Evolutionary conservation across 2,888 invertebrate species (phyloP), one percentile per base, ranked within the genome.

Genomic region (Lasioglossum villosulum): DNA sequence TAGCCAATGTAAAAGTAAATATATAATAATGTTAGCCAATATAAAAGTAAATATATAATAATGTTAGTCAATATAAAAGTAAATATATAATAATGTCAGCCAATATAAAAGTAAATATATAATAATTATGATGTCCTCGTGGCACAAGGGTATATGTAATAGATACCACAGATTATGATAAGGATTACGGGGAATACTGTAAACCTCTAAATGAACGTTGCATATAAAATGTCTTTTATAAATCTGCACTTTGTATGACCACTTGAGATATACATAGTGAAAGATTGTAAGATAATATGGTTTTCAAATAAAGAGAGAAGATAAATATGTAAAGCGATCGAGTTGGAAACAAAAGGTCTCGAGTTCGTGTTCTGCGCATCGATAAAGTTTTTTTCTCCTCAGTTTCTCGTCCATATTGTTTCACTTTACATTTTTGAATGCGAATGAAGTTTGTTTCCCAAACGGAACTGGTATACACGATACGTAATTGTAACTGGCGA

Each of bases 361-460:
- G 34, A 37, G 66, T 19, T 66, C 66, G 30, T 16, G 34, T 34
- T 66, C 23, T 23, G 66, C 23, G 10, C 34, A 37, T 34, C 34
- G 34, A 66, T 66, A 34, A 66, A 66, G 30, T 23, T 63, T 66
- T 37, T 66, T 37, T 34, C 66, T 19, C 10, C 23, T 19, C 16
- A 8, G 34, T 34, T 34, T 23, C 34, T 34, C 8, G 19, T 37
- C 10, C 66, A 34, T 66, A 66, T 66, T 66, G 66, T 66, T 66
- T 66, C 34, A 66, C 66, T 66, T 66, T 34, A 34, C 66, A 66
- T 66, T 66, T 66, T 66, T 66, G 34, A 66, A 66, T 37, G 66
- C 8, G 66, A 66, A 66, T 37, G 34, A 66, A 66, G 66, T 66
- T 66, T 66, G 34, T 37, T 34, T 37, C 10, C 66, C 66, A 1